Evolutionary conservation across 2,113 vertebrate genomes (phyloP).

Genomic region (Rostratula benghalensis): DNA sequence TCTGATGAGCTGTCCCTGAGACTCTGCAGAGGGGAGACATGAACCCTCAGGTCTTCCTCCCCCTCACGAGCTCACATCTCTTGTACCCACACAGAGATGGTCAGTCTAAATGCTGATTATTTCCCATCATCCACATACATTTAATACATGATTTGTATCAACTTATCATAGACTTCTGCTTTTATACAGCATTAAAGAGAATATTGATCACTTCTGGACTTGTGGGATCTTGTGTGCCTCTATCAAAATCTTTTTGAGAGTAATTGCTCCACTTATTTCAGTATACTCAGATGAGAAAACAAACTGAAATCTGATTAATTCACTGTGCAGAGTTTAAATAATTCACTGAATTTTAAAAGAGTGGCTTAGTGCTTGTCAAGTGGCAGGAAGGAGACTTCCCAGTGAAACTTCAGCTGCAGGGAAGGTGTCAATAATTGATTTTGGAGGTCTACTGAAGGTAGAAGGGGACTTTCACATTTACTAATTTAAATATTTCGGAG

Average conservation of each 20-base stretch:
- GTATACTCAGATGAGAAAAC: not conserved
- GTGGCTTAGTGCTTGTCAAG: not conserved
- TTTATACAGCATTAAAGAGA: not conserved
- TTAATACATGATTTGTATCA: not conserved
- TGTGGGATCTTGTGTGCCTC: not conserved
- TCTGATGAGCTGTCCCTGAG: not conserved
- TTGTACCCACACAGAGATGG: too few species aligned
- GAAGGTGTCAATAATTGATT: conserved; percentile 24
- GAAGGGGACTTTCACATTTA: not conserved
- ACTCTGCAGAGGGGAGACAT: too few species aligned
- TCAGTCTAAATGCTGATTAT: not conserved
- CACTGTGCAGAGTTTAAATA: conserved; percentile 10
- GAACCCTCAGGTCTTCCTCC: too few species aligned
- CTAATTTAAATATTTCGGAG: not conserved
- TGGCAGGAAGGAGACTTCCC: not conserved
- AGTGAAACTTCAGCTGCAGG: not conserved
- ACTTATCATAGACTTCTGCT: not conserved
- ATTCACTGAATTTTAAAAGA: conserved; percentile 26
- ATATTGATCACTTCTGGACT: not conserved
- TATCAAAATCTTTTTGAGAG: not conserved
- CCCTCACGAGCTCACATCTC: too few species aligned
- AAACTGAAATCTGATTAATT: conserved; percentile 32
- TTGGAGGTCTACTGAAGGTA: not conserved
- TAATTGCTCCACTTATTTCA: conserved; percentile 8
- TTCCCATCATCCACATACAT: too few species aligned